Base-by-base conservation (phyloP, 1,140 invertebrate species). In the Araneus ventricosus region DNA sequence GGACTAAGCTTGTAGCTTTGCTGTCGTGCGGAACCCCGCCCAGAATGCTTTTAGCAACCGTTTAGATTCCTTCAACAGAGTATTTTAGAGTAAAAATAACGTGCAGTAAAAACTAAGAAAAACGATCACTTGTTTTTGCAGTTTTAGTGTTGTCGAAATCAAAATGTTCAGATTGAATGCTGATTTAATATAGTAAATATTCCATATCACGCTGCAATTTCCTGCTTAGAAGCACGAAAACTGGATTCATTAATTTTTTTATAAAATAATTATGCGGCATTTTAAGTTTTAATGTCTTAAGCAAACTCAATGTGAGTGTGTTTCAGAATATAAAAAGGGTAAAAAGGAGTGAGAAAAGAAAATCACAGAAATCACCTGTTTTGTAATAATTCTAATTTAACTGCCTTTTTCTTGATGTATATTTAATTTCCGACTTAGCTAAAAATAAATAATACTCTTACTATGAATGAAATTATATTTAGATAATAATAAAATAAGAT, bases 1-100 rank as follows among this genome's bases (percentile, higher is more conserved):
- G 80, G 80, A 82, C 80, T 82, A 82, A 82, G 41, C 39, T n/a
- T 82, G 80, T 82, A 82, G 80, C 17, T 52, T 52, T 22, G 80
- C 22, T 82, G 41, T 41, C 41, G 39, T 82, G 80, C 7, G n/a
- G 41, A 22, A 52, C 80, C 41, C 80, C 39, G 17, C 80, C 39
- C 22, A n/a, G 80, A n/a, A 52, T 22, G 80, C 80, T 82, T 82
- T 82, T 82, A 82, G 41, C 6, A 27, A 24, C 24, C n/a, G 24
- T 45, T 82, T 41, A 45, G 24, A 24, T 52, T 82, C 41, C 39
- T 45, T 45, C 22, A n/a, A 82, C 27, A 52, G 45, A 82, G 41
- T 82, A 39, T 82, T 52, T 45, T 10, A 82, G 45, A 82, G 30
- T 82, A 24, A 45, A 41, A 41, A 41, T 80, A 37, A 41, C n/a